Conservation (phyloP, 2,888 invertebrate genomes). For the Scaeva pyrastri region DNA sequence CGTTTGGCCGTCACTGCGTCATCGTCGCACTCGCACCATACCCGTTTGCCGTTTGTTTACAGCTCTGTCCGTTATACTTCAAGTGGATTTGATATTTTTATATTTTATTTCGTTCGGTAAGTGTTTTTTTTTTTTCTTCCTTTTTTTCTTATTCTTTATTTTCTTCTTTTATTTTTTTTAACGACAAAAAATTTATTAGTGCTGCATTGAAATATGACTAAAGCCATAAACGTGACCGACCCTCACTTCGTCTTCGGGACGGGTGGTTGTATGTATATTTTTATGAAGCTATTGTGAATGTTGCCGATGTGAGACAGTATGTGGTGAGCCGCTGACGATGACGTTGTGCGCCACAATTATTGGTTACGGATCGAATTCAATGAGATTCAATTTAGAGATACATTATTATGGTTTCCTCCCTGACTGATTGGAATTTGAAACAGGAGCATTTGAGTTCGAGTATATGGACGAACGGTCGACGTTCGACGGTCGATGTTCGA, state of each 20-base stretch:
- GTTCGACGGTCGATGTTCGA: no score
- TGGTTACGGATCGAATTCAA: conserved; percentile 73
- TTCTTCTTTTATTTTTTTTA: conserved; percentile 38
- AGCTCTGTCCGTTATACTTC: not conserved
- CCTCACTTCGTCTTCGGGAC: conserved; percentile 21
- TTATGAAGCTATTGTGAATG: no score
- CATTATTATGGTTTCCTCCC: conserved; percentile 70
- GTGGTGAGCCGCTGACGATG: not conserved
- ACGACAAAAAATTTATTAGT: conserved; percentile 20
- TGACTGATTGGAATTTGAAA: conserved; percentile 54
- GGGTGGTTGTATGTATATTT: not conserved
- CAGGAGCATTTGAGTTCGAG: not conserved
- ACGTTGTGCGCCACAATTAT: conserved; percentile 64
- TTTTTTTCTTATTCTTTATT: not conserved
- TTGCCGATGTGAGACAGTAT: no score
- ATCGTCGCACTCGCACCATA: not conserved
- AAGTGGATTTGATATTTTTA: conserved; percentile 34
- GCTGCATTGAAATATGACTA: conserved; percentile 39
- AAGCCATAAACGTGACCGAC: conserved; percentile 62
- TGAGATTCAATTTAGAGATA: conserved; percentile 75
- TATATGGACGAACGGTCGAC: not conserved
- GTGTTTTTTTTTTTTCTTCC: conserved; percentile 26
- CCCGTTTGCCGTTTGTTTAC: not conserved
- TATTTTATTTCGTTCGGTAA: conserved; percentile 46
- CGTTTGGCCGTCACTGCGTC: not conserved